Conservation (phyloP, 2,113 vertebrate genomes). For the Syngnathus floridae region DNA sequence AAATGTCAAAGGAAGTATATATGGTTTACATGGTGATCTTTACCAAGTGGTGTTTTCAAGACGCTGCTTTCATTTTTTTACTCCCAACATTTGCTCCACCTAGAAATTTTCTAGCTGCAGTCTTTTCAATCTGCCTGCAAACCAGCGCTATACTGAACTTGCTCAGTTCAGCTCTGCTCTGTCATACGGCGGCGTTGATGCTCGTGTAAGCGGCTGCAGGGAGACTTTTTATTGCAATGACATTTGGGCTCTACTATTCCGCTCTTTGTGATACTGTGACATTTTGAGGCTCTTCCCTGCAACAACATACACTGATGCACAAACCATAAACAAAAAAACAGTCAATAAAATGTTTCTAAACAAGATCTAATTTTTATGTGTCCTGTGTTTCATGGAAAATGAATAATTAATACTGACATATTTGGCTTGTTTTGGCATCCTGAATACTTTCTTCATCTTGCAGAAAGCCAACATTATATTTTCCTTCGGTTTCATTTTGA, state of each 20-base stretch:
- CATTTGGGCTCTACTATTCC: slow-evolving; percentile 4
- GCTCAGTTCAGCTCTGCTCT: not conserved
- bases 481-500: not conserved
- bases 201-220: not conserved
- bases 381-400: not conserved
- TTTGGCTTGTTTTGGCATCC: not conserved
- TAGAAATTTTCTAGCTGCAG: not conserved
- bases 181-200: not conserved
- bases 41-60: not conserved
- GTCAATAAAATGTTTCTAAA: not conserved
- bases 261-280: slow-evolving; percentile 11
- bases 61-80: not conserved
- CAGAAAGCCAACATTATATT: not conserved
- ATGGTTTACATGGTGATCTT: not conserved
- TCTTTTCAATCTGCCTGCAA: not conserved
- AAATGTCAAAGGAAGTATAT: not conserved
- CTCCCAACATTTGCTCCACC: not conserved
- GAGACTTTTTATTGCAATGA: not conserved
- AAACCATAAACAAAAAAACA: not conserved
- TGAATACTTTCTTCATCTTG: not conserved
- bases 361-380: not conserved
- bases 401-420: not conserved
- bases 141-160: slow-evolving; percentile 6
- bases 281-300: not conserved
- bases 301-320: slow-evolving; percentile 9